Percentiles rank a stretch among this genome's conserved stretches.
Evolutionary conservation across 2,113 vertebrate genomes (phyloP).

Genomic region (Chionomys nivalis): DNA sequence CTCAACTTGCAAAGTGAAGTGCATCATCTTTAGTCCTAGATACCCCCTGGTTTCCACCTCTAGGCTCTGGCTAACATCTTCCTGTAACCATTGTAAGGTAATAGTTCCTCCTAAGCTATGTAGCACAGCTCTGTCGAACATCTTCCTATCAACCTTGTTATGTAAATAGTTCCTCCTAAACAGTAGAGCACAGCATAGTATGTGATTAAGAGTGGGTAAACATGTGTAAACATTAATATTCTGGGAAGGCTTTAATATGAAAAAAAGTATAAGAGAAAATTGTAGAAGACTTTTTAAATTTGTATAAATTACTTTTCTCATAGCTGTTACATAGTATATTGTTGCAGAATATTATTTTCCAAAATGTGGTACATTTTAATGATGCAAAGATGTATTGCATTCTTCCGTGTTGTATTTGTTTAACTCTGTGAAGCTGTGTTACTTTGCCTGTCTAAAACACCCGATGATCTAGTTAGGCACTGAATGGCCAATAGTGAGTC

Average conservation of each 20-base stretch:
- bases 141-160: too few relatives aligned
- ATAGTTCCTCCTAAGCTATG: neutral
- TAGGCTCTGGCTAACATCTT: neutral
- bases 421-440: too few relatives aligned
- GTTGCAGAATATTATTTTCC: too few relatives aligned
- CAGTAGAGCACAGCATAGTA: neutral
- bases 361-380: too few relatives aligned
- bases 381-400: too few relatives aligned
- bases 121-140: too few relatives aligned
- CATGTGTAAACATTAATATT: neutral
- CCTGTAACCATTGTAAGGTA: neutral
- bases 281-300: neutral
- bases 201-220: neutral
- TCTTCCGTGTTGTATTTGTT: too few relatives aligned
- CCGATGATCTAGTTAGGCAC: too few relatives aligned
- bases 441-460: too few relatives aligned
- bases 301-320: neutral
- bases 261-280: neutral
- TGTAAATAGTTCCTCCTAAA: too few relatives aligned
- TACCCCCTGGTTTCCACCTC: neutral
- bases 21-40: neutral
- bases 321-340: neutral
- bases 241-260: neutral
- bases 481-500: too few relatives aligned
- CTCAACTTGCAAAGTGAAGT: neutral